Evolutionary conservation across 1,140 invertebrate genomes (phyloP).

Genomic region (Oscheius sp.): DNA sequence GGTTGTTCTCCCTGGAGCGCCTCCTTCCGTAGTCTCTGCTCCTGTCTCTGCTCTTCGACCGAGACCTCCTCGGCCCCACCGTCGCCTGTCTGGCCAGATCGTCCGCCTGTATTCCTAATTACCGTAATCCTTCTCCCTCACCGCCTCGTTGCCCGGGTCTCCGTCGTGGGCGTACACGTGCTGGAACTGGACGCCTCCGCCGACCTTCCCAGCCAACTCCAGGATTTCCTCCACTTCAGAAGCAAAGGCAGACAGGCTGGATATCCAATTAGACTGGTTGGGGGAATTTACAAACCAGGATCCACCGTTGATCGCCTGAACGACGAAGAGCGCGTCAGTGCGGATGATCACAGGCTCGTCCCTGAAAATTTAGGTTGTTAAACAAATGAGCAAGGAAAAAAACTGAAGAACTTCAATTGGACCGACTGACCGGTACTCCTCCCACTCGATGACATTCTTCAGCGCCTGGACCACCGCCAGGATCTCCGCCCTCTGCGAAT

Average conservation of each 20-base stretch:
- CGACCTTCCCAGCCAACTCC: background rate
- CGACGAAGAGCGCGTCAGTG: conserved; percentile 17
- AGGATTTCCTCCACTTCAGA: background rate
- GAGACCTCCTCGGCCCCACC: background rate
- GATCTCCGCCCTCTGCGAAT: conserved; percentile 12
- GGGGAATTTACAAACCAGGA: background rate
- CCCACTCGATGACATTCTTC: background rate
- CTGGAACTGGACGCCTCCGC: conserved; percentile 7
- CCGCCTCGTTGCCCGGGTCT: conserved; percentile 24
- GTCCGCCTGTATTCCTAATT: conserved; percentile 1
- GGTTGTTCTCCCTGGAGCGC: background rate
- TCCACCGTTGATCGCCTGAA: background rate
- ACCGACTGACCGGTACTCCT: background rate
- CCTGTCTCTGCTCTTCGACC: background rate
- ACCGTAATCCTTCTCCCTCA: background rate
- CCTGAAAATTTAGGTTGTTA: background rate
- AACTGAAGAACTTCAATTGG: too few species aligned
- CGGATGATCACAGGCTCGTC: conserved; percentile 3
- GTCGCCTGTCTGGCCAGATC: background rate
- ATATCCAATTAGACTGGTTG: background rate
- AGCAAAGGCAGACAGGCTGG: background rate
- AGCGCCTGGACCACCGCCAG: conserved; percentile 3
- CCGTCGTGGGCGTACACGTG: conserved; percentile 21
- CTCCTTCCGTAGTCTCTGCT: background rate
- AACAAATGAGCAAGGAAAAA: too few species aligned